A percentile compares a stretch with the other conserved stretches of the same genome.
Conservation (phyloP, 2,797 vertebrate species). For the Scyliorhinus canicula region DNA sequence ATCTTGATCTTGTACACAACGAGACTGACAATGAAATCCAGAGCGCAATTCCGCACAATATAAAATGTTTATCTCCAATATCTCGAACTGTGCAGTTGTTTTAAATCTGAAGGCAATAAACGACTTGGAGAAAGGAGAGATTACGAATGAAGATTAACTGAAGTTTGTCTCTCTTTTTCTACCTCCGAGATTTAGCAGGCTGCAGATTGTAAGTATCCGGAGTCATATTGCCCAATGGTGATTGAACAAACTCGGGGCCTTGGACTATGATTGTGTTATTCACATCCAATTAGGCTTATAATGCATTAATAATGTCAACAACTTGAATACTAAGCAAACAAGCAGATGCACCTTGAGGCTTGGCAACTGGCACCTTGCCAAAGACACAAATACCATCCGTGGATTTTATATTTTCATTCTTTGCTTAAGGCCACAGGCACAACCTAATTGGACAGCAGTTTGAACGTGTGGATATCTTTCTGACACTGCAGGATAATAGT, state of each 20-base stretch:
- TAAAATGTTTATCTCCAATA: background rate
- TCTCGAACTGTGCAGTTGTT: background rate
- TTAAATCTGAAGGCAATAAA: background rate
- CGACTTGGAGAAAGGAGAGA: background rate
- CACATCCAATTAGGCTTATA: constrained; percentile 6
- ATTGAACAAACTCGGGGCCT: background rate
- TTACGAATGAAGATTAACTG: background rate
- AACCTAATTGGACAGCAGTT: background rate
- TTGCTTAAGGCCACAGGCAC: background rate
- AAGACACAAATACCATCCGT: background rate
- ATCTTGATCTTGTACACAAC: background rate
- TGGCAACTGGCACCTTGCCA: background rate
- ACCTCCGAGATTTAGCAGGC: background rate
- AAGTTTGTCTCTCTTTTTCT: background rate
- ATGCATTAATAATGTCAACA: background rate
- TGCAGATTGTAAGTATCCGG: background rate
- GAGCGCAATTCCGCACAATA: background rate
- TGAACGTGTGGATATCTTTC: background rate
- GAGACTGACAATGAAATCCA: background rate
- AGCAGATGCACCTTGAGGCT: background rate
- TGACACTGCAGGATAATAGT: background rate
- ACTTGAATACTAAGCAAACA: background rate
- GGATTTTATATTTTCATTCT: background rate
- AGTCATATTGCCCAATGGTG: background rate
- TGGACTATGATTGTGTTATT: background rate